These are phyloP conservation scores for Isoperla grammatica DNA, from an alignment of 2,888 invertebrate genomes.

Conservation along the genomic window DNA sequence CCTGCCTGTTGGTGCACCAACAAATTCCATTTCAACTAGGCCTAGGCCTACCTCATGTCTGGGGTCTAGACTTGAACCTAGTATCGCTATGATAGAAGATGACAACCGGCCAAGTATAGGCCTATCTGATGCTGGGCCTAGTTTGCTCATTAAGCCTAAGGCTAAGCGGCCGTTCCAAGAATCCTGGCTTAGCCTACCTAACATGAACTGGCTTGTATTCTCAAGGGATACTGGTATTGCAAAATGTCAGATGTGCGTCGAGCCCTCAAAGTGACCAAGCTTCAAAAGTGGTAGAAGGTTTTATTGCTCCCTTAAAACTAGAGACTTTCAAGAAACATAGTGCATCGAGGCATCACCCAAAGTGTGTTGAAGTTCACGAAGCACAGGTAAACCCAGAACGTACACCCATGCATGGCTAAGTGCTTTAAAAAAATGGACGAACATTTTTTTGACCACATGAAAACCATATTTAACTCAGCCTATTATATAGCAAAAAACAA, in stretches of 20 bases:
- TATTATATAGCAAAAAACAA: constrained; percentile 12
- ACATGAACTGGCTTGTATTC: no score
- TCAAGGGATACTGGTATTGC: no score
- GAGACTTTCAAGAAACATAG: constrained; percentile 7
- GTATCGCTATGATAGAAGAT: no score
- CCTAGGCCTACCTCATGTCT: no score
- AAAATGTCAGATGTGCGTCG: not conserved
- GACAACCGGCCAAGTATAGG: no score
- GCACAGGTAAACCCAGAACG: constrained; percentile 1
- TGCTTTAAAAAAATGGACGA: not conserved
- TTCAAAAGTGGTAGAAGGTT: not conserved
- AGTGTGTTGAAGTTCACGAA: not conserved
- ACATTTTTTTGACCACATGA: not conserved
- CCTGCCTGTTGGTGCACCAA: no score
- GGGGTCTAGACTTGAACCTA: no score
- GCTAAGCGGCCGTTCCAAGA: no score
- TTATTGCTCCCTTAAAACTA: not conserved
- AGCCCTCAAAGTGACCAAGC: not conserved
- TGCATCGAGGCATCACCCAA: not conserved
- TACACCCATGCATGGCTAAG: not conserved
- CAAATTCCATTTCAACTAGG: no score
- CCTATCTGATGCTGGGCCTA: no score
- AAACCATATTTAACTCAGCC: not conserved
- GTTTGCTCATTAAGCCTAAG: no score
- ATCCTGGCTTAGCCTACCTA: no score